phyloP scores from a whole-genome alignment of 2,888 invertebrate genomes.

The Microctonus aethiopoides region DNA sequence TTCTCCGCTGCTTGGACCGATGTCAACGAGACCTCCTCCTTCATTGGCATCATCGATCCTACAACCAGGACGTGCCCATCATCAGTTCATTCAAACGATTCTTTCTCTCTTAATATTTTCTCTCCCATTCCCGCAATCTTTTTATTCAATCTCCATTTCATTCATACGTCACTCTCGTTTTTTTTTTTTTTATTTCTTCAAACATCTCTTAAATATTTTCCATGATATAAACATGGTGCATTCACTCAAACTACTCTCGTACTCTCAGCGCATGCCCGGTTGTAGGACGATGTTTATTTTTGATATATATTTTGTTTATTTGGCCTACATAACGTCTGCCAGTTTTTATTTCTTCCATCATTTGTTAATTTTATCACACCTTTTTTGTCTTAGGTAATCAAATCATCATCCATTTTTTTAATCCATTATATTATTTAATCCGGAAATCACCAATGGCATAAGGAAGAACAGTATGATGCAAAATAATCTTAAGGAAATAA shows the following conservation, averaged over 20 bases:
- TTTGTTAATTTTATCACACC: neutral
- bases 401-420: neutral
- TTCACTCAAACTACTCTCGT: slow-evolving; percentile 63
- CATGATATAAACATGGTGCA: slow-evolving; percentile 25
- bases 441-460: neutral
- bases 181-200: slow-evolving; percentile 34
- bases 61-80: slow-evolving; percentile 67
- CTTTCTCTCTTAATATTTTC: slow-evolving; percentile 40
- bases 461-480: slow-evolving; percentile 24
- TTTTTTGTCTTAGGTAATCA: neutral
- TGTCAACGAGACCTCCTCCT: slow-evolving; percentile 60
- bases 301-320: slow-evolving; percentile 32
- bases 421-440: neutral
- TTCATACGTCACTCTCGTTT: slow-evolving; percentile 22
- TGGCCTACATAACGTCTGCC: slow-evolving; percentile 4
- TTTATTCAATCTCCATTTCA: slow-evolving; percentile 18
- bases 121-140: slow-evolving; percentile 31
- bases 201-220: slow-evolving; percentile 25
- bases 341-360: neutral
- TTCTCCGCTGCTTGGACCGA: slow-evolving; percentile 45
- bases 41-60: slow-evolving; percentile 65
- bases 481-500: slow-evolving; percentile 35
- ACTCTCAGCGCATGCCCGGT: slow-evolving; percentile 67
- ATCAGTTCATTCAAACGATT: slow-evolving; percentile 51
- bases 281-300: slow-evolving; percentile 64